Base-by-base conservation (phyloP, 2,113 vertebrate genomes). In the Spea bombifrons region DNA sequence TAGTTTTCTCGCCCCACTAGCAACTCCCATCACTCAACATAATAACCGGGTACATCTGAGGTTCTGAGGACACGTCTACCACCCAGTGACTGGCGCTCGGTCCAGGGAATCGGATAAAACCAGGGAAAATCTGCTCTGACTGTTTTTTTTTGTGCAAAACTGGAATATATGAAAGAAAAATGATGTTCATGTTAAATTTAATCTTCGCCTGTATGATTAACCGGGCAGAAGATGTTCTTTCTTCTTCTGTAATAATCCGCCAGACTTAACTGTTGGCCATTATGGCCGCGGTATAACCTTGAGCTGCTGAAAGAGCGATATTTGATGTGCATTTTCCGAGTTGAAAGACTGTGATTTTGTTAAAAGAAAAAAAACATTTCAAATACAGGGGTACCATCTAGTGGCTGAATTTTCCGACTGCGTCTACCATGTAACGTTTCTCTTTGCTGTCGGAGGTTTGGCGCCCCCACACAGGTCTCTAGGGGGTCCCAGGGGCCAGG, bases 301-400 rank as follows among this genome's bases (percentile, higher is more conserved):
- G 50, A 81, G 0, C 5, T 69, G 48, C 63, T 49, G n/a, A 71
- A 55, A 66, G 69, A 73, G 66, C 65, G 70, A 43, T 75, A 49
- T 73, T 82, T 77, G 15, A 66, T 15, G 78, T 4, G 17, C 81
- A 46, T 55, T 70, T 78, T 8, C 12, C 3, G 13, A 71, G n/a
- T 30, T 30, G 30, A 30, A 30, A 30, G 30, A 30, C 30, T 30
- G 30, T 30, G 30, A 30, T 30, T 30, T 30, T 30, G 30, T 30
- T 30, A 30, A 30, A n/a, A n/a, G n/a, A n/a, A n/a, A n/a, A n/a
- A n/a, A 30, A 30, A 52, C 48, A 47, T 6, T 72, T 84, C 46
- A 71, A 81, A 82, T 84, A 82, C 78, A 80, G 52, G 83, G 83
- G 84, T 83, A 81, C 84, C 83, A 17, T 73, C 66, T 78, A 0